These are phyloP conservation scores for Scolanthus callimorphus DNA, from an alignment of 92 coral and sea anemone genomes.

Conservation along the genomic window DNA sequence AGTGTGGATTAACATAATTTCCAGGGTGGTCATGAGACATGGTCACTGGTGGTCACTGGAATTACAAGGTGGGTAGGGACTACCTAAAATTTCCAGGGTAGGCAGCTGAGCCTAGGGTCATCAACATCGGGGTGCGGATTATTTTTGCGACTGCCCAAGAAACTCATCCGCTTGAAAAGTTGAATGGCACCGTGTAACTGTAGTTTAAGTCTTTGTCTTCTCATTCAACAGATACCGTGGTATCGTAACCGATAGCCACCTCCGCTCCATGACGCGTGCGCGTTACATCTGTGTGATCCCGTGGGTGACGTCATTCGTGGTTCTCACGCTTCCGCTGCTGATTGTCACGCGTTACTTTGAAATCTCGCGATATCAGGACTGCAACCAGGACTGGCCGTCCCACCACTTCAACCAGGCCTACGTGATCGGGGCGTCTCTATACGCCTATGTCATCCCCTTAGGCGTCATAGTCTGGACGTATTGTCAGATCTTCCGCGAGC, in stretches of 20 bases:
- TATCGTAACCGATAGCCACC: slow-evolving; percentile 36
- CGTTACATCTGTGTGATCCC: slow-evolving; percentile 13
- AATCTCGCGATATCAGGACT: slow-evolving; percentile 17
- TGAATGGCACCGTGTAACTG: no score
- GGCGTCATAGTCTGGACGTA: slow-evolving; percentile 29
- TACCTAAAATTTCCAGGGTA: no score
- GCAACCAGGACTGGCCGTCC: slow-evolving; percentile 67
- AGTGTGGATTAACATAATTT: no score
- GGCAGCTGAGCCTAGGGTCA: no score
- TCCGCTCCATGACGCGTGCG: slow-evolving; percentile 14
- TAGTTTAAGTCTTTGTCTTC: no score
- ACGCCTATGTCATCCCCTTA: slow-evolving; percentile 21
- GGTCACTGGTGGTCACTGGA: no score
- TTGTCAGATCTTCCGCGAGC: slow-evolving; percentile 27
- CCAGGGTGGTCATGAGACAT: no score
- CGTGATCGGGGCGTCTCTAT: background rate
- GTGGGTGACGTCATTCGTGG: slow-evolving; percentile 75
- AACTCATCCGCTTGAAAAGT: no score
- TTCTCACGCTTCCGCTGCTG: slow-evolving; percentile 67
- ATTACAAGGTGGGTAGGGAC: no score
- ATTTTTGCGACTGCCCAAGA: no score
- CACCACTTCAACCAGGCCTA: slow-evolving; percentile 6
- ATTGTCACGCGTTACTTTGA: slow-evolving; percentile 60
- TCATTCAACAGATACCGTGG: slow-evolving; percentile 38
- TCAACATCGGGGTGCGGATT: no score